These are phyloP conservation scores for Sphyrna mokarran DNA, from an alignment of 2,113 vertebrate species.

Conservation along the genomic window DNA sequence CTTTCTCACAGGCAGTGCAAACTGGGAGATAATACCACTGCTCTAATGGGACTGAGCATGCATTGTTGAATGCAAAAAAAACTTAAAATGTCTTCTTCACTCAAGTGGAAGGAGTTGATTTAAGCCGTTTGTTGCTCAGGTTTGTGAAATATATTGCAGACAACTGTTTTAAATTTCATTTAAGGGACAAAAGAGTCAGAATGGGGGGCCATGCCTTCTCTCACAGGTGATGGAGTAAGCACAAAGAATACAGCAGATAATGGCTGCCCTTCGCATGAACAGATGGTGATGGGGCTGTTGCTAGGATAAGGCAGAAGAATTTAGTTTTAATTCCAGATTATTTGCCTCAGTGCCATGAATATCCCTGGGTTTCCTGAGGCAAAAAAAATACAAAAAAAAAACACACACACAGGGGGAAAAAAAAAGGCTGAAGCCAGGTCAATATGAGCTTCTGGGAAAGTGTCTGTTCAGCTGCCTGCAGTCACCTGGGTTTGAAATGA, in stretches of 20 bases:
- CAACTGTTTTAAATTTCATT: slow-evolving; percentile 44
- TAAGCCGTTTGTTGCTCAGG: slow-evolving; percentile 43
- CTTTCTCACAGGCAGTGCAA: slow-evolving; percentile 23
- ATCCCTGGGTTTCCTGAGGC: slow-evolving; percentile 75
- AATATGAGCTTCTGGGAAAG: slow-evolving; percentile 66
- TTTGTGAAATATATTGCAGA: slow-evolving; percentile 50
- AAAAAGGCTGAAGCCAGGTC: slow-evolving; percentile 57
- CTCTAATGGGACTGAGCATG: slow-evolving; percentile 26
- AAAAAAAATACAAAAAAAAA: slow-evolving; percentile 55
- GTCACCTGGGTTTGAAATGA: slow-evolving; percentile 70
- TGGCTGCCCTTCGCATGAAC: slow-evolving; percentile 73
- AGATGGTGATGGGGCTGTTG: slow-evolving; percentile 87
- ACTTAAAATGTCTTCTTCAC: slow-evolving; percentile 18
- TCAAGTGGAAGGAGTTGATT: slow-evolving; percentile 39
- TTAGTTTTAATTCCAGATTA: slow-evolving; percentile 90
- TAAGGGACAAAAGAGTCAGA: slow-evolving; percentile 59
- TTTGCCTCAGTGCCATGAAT: slow-evolving; percentile 84
- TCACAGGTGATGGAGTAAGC: slow-evolving; percentile 79
- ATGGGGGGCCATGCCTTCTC: slow-evolving; percentile 56
- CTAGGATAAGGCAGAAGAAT: slow-evolving; percentile 87
- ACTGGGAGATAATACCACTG: slow-evolving; percentile 21
- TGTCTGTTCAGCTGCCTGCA: slow-evolving; percentile 68
- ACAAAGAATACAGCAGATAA: slow-evolving; percentile 66
- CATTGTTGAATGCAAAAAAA: slow-evolving; percentile 29
- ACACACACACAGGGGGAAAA: slow-evolving; percentile 49